Evolutionary conservation across 2,888 invertebrate genomes (phyloP), one percentile per base, ranked within the genome.

Genomic region (Tachina grossa): DNA sequence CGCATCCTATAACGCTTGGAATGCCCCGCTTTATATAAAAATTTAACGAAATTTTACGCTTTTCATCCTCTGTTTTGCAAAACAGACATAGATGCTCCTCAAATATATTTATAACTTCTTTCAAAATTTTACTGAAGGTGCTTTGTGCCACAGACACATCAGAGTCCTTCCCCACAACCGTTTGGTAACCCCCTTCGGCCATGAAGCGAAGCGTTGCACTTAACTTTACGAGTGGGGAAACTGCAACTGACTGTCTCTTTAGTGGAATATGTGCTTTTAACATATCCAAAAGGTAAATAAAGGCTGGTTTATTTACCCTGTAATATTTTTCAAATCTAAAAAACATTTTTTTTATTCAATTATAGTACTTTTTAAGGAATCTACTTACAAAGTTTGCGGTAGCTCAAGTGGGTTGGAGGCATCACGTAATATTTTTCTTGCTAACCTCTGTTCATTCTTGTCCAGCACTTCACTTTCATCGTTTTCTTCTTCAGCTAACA

Each of bases 201-300:
- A 65, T 65, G 55, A 77, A 77, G 55, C 77, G 66, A 43, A 77
- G 47, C 14, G 66, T 55, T 39, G 77, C 77, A 59, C 55, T 55
- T 31, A 77, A 47, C 43, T 77, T 77, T 53, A 68, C 43, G 31
- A 77, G n/a, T 22, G 65, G 65, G n/a, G 77, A 77, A 57, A 77
- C 43, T 49, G 66, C 66, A 66, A 66, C 47, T 51, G 66, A 68
- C 66, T 66, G 65, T 55, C 57, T 51, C 14, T 57, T 57, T 49
- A 22, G 55, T 59, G n/a, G 77, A 47, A 45, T 47, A 53, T 66
- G 16, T 16, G 66, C 43, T 41, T 4, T 31, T 31, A 31, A 31
- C 31, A 31, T 31, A 4, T 31, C 31, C 31, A 31, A 31, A 31
- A 31, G 31, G 31, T 31, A 31, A 31, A 31, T 31, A 31, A 31